Conservation (phyloP, 2,113 vertebrate genomes). For the Geothlypis trichas region DNA sequence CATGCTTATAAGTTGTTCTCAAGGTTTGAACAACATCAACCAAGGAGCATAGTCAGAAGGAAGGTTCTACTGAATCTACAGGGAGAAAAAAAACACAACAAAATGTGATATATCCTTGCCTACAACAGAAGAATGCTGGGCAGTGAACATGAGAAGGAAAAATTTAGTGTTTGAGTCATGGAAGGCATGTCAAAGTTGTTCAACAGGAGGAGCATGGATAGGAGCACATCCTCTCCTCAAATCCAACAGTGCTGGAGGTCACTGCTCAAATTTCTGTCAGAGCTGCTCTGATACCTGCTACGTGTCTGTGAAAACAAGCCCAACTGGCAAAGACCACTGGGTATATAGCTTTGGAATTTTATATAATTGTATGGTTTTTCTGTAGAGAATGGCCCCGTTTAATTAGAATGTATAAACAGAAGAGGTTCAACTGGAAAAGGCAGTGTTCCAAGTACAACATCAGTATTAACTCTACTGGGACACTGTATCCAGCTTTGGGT, state of each 20-base stretch:
- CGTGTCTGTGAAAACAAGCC: not conserved
- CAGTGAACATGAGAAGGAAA: not conserved
- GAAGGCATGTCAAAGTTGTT: not conserved
- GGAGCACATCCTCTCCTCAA: not conserved
- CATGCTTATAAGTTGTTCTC: not conserved
- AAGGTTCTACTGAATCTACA: not conserved
- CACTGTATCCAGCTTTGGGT: not conserved
- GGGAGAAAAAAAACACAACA: not conserved
- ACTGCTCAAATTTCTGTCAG: not conserved
- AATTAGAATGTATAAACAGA: not conserved
- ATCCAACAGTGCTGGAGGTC: not conserved
- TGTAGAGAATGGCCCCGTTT: not conserved
- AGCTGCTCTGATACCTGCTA: not conserved
- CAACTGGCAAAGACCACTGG: not conserved
- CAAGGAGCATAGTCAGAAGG: not conserved
- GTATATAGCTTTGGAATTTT: not conserved
- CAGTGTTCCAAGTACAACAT: not conserved
- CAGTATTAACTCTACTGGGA: not conserved
- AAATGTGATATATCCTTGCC: not conserved
- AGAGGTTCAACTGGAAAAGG: not conserved
- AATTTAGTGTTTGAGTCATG: not conserved
- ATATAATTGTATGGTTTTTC: not conserved
- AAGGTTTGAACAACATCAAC: not conserved
- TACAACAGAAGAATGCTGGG: not conserved
- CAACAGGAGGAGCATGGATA: not conserved